A percentile compares a stretch with the other conserved stretches of the same genome.
Evolutionary conservation across 2,113 vertebrate genomes (phyloP).

Genomic region (Choloepus hoffmanni): DNA sequence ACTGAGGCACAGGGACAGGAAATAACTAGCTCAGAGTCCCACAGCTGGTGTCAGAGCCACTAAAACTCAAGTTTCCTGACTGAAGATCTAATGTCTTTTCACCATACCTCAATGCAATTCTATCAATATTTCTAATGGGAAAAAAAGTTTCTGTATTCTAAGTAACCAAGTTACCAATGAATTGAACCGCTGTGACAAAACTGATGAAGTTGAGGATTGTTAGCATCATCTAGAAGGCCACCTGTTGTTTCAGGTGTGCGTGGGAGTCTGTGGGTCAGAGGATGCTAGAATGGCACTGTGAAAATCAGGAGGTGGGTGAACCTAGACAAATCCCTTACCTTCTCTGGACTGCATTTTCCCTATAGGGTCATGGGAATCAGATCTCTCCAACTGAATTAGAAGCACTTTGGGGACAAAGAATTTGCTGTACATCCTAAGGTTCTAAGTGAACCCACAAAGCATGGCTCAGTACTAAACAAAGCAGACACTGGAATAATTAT

Average conservation of each 20-base stretch:
- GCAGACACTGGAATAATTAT: background rate
- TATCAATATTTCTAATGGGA: conserved; percentile 5
- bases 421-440: background rate
- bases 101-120: background rate
- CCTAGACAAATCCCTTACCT: conserved; percentile 38
- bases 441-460: background rate
- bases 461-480: background rate
- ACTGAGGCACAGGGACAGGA: background rate
- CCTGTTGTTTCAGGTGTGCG: conserved; percentile 66
- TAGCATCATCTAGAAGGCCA: conserved; percentile 6
- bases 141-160: background rate
- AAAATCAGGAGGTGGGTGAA: conserved; percentile 19
- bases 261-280: conserved; percentile 1
- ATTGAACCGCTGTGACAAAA: conserved; percentile 37
- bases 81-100: background rate
- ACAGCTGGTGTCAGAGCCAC: background rate
- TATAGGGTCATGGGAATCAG: background rate
- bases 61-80: background rate
- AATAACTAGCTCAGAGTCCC: background rate
- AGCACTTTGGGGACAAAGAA: background rate
- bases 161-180: conserved; percentile 31
- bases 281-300: background rate
- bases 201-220: background rate
- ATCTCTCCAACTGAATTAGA: background rate
- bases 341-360: background rate